Evolutionary conservation across 2,113 vertebrate genomes (phyloP).

Genomic region (Crotophaga sulcirostris): DNA sequence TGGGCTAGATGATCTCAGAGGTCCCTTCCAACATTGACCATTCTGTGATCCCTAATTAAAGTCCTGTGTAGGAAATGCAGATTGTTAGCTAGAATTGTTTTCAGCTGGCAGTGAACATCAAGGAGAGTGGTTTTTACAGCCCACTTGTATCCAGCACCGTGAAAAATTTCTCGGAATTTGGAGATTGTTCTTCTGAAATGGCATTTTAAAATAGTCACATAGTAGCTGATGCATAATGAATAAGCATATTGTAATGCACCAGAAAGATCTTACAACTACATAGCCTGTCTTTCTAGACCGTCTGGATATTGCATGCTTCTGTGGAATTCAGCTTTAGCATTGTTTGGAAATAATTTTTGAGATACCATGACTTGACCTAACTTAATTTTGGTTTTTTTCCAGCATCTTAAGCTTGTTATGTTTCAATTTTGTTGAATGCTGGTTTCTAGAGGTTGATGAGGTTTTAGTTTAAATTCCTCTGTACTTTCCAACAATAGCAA

Average conservation of each 20-base stretch:
- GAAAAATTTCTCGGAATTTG: neutral
- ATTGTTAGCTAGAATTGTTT: neutral
- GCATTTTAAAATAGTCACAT: neutral
- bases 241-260: neutral
- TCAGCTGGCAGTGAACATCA: neutral
- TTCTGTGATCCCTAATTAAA: neutral
- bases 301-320: neutral
- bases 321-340: neutral
- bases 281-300: neutral
- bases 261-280: neutral
- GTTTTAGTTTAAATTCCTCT: neutral
- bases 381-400: neutral
- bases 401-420: neutral
- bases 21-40: no score
- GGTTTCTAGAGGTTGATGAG: neutral
- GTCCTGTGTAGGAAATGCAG: neutral
- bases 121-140: neutral
- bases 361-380: neutral
- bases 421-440: neutral
- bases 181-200: neutral
- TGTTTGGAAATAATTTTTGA: neutral
- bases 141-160: neutral
- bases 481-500: neutral
- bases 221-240: slow-evolving; percentile 38
- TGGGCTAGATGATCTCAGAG: no score